A percentile compares a stretch with the other conserved stretches of the same genome.
Evolutionary conservation across 2,888 invertebrate genomes (phyloP).

Genomic region (Nemapogon koenigi): DNA sequence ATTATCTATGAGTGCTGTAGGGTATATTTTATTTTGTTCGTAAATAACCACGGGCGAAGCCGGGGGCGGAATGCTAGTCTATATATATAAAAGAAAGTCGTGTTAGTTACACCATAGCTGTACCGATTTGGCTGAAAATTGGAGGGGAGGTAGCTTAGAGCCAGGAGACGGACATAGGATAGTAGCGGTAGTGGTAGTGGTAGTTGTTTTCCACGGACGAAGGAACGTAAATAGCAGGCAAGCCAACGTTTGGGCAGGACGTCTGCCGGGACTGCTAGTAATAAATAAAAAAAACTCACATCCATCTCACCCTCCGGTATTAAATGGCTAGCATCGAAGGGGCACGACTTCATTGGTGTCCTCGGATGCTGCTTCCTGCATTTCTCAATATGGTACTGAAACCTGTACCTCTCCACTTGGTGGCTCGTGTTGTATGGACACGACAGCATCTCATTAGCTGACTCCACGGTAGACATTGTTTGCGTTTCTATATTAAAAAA

Average conservation of each 20-base stretch:
- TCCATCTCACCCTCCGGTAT: conserved; percentile 57
- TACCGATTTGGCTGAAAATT: no score
- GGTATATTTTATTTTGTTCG: no score
- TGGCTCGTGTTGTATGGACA: conserved; percentile 68
- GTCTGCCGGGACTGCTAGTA: not conserved
- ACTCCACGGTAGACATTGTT: conserved; percentile 19
- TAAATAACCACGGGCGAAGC: no score
- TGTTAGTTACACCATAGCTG: no score
- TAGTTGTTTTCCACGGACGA: no score
- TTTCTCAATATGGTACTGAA: conserved; percentile 64
- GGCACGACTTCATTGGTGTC: conserved; percentile 43
- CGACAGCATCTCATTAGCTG: conserved; percentile 35
- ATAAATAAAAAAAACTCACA: conserved; percentile 29
- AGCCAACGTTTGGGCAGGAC: not conserved
- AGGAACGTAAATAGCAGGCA: not conserved
- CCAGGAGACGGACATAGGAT: no score
- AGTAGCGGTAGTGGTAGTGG: no score
- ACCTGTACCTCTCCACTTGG: conserved; percentile 50
- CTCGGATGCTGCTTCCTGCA: conserved; percentile 57
- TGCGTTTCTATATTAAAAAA: no score
- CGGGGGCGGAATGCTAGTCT: no score
- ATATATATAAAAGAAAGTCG: no score
- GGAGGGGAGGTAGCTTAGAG: no score
- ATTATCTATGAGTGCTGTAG: no score
- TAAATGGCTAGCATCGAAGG: conserved; percentile 62